Conservation (phyloP, 2,113 vertebrate genomes). For the Maylandia zebra region DNA sequence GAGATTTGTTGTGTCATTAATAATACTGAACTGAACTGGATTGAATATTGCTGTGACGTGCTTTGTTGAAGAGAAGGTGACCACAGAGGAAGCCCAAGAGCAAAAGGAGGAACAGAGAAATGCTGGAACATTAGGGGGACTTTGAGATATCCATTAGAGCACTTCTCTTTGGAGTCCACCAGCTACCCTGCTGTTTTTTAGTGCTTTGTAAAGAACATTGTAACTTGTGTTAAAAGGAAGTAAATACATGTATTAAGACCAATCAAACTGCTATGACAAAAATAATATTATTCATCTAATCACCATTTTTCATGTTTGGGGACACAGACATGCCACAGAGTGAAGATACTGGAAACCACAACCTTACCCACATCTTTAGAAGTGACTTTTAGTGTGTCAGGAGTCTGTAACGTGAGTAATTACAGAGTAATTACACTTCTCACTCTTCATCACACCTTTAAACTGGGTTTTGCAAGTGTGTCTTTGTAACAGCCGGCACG, state of each 20-base stretch:
- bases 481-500: background rate
- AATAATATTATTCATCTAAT: background rate
- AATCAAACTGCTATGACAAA: background rate
- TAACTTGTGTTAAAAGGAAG: background rate
- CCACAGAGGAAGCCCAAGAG: background rate
- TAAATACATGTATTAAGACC: background rate
- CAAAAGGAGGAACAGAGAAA: background rate
- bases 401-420: background rate
- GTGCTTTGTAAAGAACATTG: background rate
- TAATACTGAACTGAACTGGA: background rate
- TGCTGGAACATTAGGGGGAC: background rate
- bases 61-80: background rate
- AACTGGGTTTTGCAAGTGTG: slow-evolving; percentile 12
- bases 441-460: background rate
- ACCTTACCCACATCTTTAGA: background rate
- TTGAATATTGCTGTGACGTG: background rate
- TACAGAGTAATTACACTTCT: slow-evolving; percentile 16
- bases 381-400: background rate
- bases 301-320: background rate
- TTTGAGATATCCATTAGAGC: background rate
- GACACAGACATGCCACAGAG: background rate
- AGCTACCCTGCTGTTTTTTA: background rate
- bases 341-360: background rate
- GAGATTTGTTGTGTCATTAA: background rate
- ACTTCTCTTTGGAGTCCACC: background rate